Base-by-base conservation (phyloP, 2,888 invertebrate species). In the Andrena camellia region DNA sequence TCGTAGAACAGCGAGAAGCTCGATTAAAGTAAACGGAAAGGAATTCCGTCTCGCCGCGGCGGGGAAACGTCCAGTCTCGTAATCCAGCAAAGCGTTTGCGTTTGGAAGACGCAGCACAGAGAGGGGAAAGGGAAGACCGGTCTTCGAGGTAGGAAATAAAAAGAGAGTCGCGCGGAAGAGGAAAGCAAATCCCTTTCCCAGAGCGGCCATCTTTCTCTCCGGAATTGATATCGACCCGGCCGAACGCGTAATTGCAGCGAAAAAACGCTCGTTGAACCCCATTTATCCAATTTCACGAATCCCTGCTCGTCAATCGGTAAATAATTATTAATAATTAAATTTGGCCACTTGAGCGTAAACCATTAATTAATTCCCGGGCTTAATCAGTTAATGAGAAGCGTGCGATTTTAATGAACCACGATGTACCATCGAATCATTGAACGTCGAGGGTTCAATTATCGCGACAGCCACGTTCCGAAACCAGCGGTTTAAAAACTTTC, bases 291-390 rank as follows among this genome's bases (percentile, higher is more conserved):
- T 68, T 68, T 7, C 6, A 20, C n/a, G 0, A 6, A 52, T 20
- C 31, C 23, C 0, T 20, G 33, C 17, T 26, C 20, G 1, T 20
- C 54, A 3, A 5, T 23, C n/a, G 48, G 23, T 8, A 29, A 33
- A 59, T 33, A 57, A 64, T 64, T 69, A 59, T 50, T 64, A 23
- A 10, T 31, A 35, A 79, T 69, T 20, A 23, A 69, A 63, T 33
- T 2, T 0, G 2, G 4, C 4, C 17, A 23, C 1, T 48, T 17
- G 10, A 5, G 10, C 26, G 23, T 42, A 42, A 17, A 26, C 10
- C 35, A n/a, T 33, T 63, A 78, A 75, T 63, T 48, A 62, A 26
- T 29, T 6, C n/a, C 29, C 13, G 13, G 57, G 33, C 33, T 20
- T 48, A 23, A 66, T 67, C 48, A 20, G 48, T 75, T 70, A 70